Evolutionary conservation across 2,113 vertebrate species (phyloP), one percentile per base, ranked within the genome.

Genomic region (Lepidothrix coronata): DNA sequence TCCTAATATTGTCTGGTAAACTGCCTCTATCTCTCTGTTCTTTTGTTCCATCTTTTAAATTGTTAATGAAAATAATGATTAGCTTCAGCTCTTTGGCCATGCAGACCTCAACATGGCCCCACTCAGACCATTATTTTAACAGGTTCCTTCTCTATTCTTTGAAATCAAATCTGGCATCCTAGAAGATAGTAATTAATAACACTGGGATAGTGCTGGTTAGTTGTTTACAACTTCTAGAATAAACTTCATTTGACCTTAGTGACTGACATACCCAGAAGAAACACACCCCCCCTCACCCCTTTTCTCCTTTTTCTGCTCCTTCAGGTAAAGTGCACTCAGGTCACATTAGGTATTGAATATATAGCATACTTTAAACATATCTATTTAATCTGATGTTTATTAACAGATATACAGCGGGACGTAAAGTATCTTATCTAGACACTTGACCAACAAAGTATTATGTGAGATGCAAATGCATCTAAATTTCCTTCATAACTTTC

Each of bases 241-340:
- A 95, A 93, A 95, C 58, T 90, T 92, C 41, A 48, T 90, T 85
- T 95, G 94, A 92, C 82, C 83, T 82, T 95, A 46, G 55, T 72
- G 46, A 88, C 57, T 68, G 17, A 63, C 58, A 83, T 72, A 52
- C 12, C 23, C 52, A 62, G 27, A 79, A 44, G 23, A 85, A 88
- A 48, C 7, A 71, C 5, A 15, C 30, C 8, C n/a, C 30, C 10
- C 2, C 5, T 15, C 39, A 5, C 8, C 2, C 6, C 6, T 22
- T 41, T 48, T 9, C 1, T 12, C 7, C 5, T 55, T 71, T 75
- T 82, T 14, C 6, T 39, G 6, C 11, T 74, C 6, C 25, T 70
- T 84, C 62, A 57, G 37, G 24, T 48, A 52, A 72, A 65, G 35
- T 52, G 9, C 44, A 54, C 19, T 77, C 19, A 77, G 24, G 20